Percentiles rank a stretch among this genome's conserved stretches.
These are phyloP conservation scores for Oreochromis tanganicae DNA, from an alignment of 2,113 vertebrate genomes.

Conservation along the genomic window DNA sequence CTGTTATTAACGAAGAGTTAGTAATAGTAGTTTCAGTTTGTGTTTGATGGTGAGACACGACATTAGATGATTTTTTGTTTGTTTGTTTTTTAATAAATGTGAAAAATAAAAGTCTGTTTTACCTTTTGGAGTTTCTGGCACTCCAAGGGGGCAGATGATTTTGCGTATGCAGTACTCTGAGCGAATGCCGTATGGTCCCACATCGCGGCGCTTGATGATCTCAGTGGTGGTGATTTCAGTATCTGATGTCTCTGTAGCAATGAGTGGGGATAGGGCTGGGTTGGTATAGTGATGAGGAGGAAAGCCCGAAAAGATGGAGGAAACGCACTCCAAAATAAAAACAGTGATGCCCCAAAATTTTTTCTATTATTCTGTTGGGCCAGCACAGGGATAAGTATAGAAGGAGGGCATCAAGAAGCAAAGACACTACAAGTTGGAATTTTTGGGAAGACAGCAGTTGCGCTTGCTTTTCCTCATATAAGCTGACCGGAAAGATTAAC, in stretches of 20 bases:
- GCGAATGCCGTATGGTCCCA: slow-evolving; percentile 93
- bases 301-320: slow-evolving; percentile 50
- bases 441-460: background rate
- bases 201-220: slow-evolving; percentile 96
- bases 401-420: background rate
- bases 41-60: background rate
- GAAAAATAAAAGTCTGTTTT: background rate
- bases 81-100: background rate
- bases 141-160: slow-evolving; percentile 97
- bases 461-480: background rate
- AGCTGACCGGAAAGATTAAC: background rate
- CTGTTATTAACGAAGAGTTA: background rate
- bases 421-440: background rate
- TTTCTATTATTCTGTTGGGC: background rate
- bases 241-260: slow-evolving; percentile 89
- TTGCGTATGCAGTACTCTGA: slow-evolving; percentile 98
- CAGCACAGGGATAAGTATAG: background rate
- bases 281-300: slow-evolving; percentile 51
- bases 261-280: slow-evolving; percentile 63
- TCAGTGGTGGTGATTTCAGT: slow-evolving; percentile 98
- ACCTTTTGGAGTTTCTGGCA: slow-evolving; percentile 94
- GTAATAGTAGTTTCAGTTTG: background rate
- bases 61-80: background rate
- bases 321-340: slow-evolving; percentile 35
- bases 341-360: background rate